Conservation (phyloP, 2,113 vertebrate genomes). For the Notechis scutatus region DNA sequence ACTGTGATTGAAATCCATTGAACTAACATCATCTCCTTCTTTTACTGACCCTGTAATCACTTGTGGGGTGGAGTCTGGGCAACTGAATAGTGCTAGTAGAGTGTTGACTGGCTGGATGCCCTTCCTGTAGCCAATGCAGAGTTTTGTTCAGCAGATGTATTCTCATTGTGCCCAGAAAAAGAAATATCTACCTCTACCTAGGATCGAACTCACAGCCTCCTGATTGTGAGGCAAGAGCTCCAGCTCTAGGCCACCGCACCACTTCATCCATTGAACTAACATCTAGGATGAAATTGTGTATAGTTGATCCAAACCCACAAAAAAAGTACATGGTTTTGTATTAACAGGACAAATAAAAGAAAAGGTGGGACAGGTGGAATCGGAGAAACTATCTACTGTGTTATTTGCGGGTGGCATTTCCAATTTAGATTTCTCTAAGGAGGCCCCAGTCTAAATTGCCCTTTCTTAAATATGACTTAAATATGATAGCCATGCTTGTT, state of each 20-base stretch:
- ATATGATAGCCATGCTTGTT: not conserved
- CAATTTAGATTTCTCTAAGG: not conserved
- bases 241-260: no score
- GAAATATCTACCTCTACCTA: no score
- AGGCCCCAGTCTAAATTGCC: not conserved
- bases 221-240: no score
- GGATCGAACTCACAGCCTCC: no score
- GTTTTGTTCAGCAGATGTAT: no score
- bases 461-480: not conserved
- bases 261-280: not conserved
- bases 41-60: no score
- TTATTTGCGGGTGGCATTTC: not conserved
- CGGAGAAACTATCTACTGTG: not conserved
- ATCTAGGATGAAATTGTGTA: not conserved
- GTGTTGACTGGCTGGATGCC: no score
- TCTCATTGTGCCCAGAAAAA: no score
- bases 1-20: not conserved
- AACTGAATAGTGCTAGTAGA: no score
- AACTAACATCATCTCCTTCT: not conserved
- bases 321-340: not conserved
- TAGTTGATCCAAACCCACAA: not conserved
- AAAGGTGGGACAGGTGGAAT: not conserved
- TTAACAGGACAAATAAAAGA: not conserved
- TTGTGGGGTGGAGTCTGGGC: no score
- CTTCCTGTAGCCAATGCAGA: no score